phyloP scores from a whole-genome alignment of 2,888 invertebrate genomes.

The Phanerotoma sp. region DNA sequence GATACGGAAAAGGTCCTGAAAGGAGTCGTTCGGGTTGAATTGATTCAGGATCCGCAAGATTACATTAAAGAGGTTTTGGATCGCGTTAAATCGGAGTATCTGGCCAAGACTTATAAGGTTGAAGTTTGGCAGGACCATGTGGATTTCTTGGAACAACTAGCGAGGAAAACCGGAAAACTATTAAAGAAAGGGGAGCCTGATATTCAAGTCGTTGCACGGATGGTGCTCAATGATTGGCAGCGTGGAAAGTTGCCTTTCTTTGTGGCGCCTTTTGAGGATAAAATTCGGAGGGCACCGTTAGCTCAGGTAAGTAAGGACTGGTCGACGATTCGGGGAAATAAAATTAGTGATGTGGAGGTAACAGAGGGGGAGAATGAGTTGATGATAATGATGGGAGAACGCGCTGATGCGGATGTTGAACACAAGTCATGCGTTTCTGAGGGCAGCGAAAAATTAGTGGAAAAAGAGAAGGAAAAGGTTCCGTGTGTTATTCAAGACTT shows the following conservation, averaged over 20 bases:
- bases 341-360: no score
- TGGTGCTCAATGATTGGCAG: conserved; percentile 99
- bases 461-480: conserved; percentile 16
- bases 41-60: conserved; percentile 92
- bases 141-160: conserved; percentile 91
- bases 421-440: background rate
- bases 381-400: background rate
- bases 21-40: conserved; percentile 95
- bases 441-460: background rate
- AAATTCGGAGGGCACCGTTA: background rate
- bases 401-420: conserved; percentile 9
- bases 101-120: conserved; percentile 87
- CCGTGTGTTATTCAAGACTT: conserved; percentile 81
- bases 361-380: no score
- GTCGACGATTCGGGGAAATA: no score
- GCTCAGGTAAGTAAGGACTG: no score
- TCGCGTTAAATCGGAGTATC: conserved; percentile 85
- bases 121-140: conserved; percentile 76
- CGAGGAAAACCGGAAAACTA: conserved; percentile 83
- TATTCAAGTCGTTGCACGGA: conserved; percentile 81
- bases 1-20: conserved; percentile 95
- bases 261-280: conserved; percentile 66
- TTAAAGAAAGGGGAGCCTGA: conserved; percentile 98
- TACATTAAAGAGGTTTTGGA: conserved; percentile 86
- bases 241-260: conserved; percentile 96